Percentiles rank a stretch among this genome's conserved stretches.
Conservation (phyloP, 2,888 invertebrate genomes). For the Iphiclides podalirius region DNA sequence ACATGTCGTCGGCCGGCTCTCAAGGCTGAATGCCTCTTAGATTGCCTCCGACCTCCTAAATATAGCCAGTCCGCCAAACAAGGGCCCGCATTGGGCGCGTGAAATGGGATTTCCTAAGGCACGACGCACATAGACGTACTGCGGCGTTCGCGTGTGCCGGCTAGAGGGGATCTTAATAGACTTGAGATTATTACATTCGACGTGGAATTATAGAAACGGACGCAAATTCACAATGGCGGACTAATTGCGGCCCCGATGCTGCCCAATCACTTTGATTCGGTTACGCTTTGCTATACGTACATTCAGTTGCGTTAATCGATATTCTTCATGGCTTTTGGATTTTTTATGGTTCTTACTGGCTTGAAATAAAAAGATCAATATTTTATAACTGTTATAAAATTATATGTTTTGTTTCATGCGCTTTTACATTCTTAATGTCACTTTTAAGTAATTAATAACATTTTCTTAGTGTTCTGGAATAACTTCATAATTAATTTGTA, state of each 20-base stretch:
- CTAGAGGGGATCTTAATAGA: slow-evolving; percentile 45
- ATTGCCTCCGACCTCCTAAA: slow-evolving; percentile 69
- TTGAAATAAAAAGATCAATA: too few species aligned
- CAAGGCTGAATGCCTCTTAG: slow-evolving; percentile 73
- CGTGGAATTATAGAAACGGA: slow-evolving; percentile 37
- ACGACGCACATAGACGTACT: too few species aligned
- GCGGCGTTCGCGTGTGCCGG: slow-evolving; percentile 28
- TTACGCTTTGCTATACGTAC: neutral
- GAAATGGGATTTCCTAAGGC: slow-evolving; percentile 55
- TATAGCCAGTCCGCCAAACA: slow-evolving; percentile 64
- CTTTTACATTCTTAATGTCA: too few species aligned
- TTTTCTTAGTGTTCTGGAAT: too few species aligned
- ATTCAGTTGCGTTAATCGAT: neutral
- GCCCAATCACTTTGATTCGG: slow-evolving; percentile 18
- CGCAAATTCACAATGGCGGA: slow-evolving; percentile 38
- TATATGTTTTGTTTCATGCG: too few species aligned
- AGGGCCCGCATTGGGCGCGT: slow-evolving; percentile 62
- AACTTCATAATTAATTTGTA: too few species aligned
- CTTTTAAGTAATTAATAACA: too few species aligned
- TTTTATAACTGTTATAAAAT: too few species aligned
- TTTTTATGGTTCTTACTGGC: too few species aligned
- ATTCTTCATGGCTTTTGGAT: too few species aligned
- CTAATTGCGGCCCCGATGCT: slow-evolving; percentile 36
- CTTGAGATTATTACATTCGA: slow-evolving; percentile 44
- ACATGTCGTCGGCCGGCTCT: slow-evolving; percentile 51